These are phyloP conservation scores for Anorthoa munda DNA, from an alignment of 2,888 invertebrate species.

Conservation along the genomic window DNA sequence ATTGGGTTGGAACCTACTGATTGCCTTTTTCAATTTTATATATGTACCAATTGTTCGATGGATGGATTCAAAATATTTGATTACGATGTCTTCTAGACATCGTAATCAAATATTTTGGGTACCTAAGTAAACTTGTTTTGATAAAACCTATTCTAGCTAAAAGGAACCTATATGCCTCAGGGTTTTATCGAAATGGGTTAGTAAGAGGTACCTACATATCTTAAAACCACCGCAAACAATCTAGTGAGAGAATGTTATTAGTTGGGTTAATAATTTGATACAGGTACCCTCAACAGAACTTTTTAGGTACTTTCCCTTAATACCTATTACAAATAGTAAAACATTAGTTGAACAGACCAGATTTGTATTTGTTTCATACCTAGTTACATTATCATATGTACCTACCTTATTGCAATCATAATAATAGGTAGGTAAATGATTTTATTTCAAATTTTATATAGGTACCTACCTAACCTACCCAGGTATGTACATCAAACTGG, in stretches of 20 bases:
- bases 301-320: neutral
- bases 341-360: conserved; percentile 58
- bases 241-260: neutral
- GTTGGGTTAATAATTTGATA: neutral
- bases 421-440: neutral
- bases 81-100: no score
- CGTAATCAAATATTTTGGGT: neutral
- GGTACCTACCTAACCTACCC: neutral
- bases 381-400: neutral
- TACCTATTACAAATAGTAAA: conserved; percentile 6
- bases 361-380: neutral
- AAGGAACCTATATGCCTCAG: neutral
- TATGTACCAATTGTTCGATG: neutral
- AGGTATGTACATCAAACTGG: neutral
- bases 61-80: no score
- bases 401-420: neutral
- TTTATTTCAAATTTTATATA: neutral
- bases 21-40: neutral
- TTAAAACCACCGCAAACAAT: neutral
- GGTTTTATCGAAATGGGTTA: neutral
- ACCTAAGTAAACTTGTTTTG: conserved; percentile 10
- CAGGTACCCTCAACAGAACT: neutral
- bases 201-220: neutral
- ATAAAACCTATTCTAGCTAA: neutral
- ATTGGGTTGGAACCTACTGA: neutral